These are phyloP conservation scores for Palythoa grandis DNA, from an alignment of 92 coral and sea anemone genomes.

Conservation along the genomic window DNA sequence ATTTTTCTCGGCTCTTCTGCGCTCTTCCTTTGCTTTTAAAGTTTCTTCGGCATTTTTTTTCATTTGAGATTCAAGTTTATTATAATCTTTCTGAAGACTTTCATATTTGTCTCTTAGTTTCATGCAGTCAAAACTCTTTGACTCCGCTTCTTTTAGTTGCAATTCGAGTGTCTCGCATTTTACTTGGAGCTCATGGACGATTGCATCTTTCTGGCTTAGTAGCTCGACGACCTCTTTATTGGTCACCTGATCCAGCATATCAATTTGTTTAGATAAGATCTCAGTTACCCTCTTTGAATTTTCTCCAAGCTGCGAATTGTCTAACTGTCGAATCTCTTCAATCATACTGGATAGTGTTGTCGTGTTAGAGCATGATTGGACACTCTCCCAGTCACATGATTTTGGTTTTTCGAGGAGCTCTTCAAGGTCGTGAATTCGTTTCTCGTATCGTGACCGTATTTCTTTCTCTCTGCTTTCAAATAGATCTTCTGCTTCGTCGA, in stretches of 20 bases:
- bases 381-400: slow-evolving; percentile 27
- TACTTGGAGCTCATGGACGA: slow-evolving; percentile 25
- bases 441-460: slow-evolving; percentile 49
- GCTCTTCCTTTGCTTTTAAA: slow-evolving; percentile 50
- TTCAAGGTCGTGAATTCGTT: slow-evolving; percentile 70
- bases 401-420: slow-evolving; percentile 38
- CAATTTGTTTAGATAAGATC: slow-evolving; percentile 21
- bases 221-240: slow-evolving; percentile 33
- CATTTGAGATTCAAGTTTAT: background rate
- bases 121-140: background rate
- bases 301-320: slow-evolving; percentile 21
- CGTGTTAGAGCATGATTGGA: slow-evolving; percentile 26
- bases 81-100: slow-evolving; percentile 7
- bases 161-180: slow-evolving; percentile 29
- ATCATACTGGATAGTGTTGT: slow-evolving; percentile 28
- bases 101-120: slow-evolving; percentile 1
- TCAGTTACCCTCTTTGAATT: slow-evolving; percentile 19
- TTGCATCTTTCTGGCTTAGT: slow-evolving; percentile 22
- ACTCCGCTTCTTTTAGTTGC: slow-evolving; percentile 16
- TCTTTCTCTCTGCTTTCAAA: slow-evolving; percentile 59
- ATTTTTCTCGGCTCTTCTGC: slow-evolving; percentile 14
- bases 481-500: slow-evolving; percentile 69
- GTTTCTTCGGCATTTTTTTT: background rate
- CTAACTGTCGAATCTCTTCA: slow-evolving; percentile 34
- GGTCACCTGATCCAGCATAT: slow-evolving; percentile 41